Evolutionary conservation across 1,140 invertebrate genomes (phyloP), one percentile per base, ranked within the genome.

Genomic region (Drosophila persimilis): DNA sequence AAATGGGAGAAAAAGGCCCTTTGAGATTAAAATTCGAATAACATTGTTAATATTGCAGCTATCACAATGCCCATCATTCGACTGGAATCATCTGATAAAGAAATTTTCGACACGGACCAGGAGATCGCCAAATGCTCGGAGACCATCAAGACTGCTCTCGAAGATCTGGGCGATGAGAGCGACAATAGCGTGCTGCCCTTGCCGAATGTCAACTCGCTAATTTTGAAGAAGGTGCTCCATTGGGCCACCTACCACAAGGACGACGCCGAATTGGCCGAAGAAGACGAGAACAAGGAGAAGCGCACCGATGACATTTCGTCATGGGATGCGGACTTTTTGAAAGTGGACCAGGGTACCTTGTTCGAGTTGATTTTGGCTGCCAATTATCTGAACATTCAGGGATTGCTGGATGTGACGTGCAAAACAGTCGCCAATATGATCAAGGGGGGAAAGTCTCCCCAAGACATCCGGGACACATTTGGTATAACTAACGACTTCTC

Each of bases 401-500:
- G 98, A 6, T 93, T 99, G 15, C 91, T 99, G 60, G 98, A 99
- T 92, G 98, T 99, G 0, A 99, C 98, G 0, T 99, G 98, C 92
- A 99, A 99, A 92, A 99, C 98, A 0, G 99, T 99, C 20, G 99
- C 99, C 5, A 99, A 99, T 92, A 99, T 99, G 98, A 99, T 99
- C 62, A 99, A 99, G 92, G 98, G 97, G 92, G 98, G 97, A 1
- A 99, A 99, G 90, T 97, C 97, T 5, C 98, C 98, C 0, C 98
- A 99, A 90, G 99, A 99, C 92, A 99, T 99, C 61, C 95, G 99
- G 2, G 99, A 99, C 91, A 99, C 98, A 0, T 99, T 99, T 90
- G 99, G 99, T 90, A 99, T 99, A 73, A 98, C 99, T 91, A 99
- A 99, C 92, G 99, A 99, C 91, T 99, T 99, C 80, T 96, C 98